These are phyloP conservation scores for Drosophila mulleri DNA, from an alignment of 2,888 invertebrate genomes.

Conservation along the genomic window DNA sequence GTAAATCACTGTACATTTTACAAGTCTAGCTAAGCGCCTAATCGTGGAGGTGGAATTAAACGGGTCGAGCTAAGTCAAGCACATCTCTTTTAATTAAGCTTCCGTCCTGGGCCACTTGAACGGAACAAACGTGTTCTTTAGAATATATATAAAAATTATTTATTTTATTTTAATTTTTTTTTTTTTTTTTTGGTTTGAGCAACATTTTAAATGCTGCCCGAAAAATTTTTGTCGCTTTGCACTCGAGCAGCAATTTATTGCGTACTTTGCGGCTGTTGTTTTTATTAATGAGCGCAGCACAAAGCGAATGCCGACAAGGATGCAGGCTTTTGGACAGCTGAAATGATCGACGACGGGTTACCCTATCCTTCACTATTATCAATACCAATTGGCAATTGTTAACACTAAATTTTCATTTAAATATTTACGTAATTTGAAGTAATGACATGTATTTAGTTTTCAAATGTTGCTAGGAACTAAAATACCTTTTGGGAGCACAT, in stretches of 20 bases:
- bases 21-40: not conserved
- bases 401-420: not conserved
- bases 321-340: not conserved
- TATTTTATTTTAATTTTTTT: not conserved
- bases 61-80: not conserved
- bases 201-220: slow-evolving; percentile 39
- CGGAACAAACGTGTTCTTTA: not conserved
- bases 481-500: not conserved
- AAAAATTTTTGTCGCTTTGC: slow-evolving; percentile 47
- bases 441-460: not conserved
- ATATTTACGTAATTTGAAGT: not conserved
- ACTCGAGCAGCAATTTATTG: slow-evolving; percentile 67
- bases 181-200: not conserved
- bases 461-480: not conserved
- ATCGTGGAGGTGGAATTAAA: not conserved
- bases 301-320: slow-evolving; percentile 3
- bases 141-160: not conserved
- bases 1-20: not conserved
- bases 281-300: slow-evolving; percentile 72
- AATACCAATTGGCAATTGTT: not conserved
- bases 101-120: not conserved
- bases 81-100: not conserved
- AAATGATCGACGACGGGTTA: slow-evolving; percentile 8
- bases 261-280: slow-evolving; percentile 72
- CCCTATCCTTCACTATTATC: not conserved